Base-by-base conservation (phyloP, 1,140 invertebrate genomes). In the Saccostrea cuccullata region DNA sequence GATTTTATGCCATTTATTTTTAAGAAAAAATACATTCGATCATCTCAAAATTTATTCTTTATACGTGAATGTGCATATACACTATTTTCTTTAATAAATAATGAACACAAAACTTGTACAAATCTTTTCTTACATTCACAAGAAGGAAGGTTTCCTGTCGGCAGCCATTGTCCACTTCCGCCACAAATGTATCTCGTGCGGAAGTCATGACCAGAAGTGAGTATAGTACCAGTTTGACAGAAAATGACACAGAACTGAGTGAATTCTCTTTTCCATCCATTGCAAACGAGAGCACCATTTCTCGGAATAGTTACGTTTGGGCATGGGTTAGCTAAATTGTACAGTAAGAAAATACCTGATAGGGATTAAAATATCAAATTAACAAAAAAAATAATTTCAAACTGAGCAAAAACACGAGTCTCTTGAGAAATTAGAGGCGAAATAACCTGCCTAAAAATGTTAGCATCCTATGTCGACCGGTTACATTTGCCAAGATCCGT, bases 181-280 rank as follows among this genome's bases (percentile, higher is more conserved):
- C 70, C 70, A 77, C 70, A 77, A 36, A 77, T 30, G 70, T 77
- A 77, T 77, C 26, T 77, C 0, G 70, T 77, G 9, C 70, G 70
- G 70, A 77, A 30, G 70, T 77, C 70, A 36, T 77, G 26, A 77
- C 70, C 11, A 15, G 23, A 12, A 30, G 4, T 12, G 13, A 77
- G 15, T 15, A 15, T 36, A 0, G 70, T 77, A 15, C 26, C 13
- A 5, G 1, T 17, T 30, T 4, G 23, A 36, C 70, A 77, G 70
- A 77, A 77, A 77, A 36, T 26, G 3, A 77, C 26, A 17, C 70
- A 77, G 11, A 77, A 9, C 5, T 26, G 70, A 77, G 70, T 77
- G 70, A 30, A 77, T 40, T 77, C 70, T 36, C 23, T 77, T 15
- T 30, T 30, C 70, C 70, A 77, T 3, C 70, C 30, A 36, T 77